Evolutionary conservation across 2,888 invertebrate genomes (phyloP).

Genomic region (Balanococcus diminutus): DNA sequence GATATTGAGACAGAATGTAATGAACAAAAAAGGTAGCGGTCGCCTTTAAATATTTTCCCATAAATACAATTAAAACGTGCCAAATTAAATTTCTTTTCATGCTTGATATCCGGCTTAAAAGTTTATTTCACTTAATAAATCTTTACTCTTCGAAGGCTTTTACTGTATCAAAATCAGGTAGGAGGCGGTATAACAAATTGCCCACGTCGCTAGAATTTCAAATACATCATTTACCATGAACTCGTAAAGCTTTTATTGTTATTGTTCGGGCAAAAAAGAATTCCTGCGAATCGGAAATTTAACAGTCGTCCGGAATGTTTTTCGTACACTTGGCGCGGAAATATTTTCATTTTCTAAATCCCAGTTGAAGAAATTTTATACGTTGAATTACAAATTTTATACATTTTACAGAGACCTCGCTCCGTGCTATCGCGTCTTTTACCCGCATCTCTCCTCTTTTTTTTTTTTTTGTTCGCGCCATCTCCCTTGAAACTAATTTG

Average conservation of each 20-base stretch:
- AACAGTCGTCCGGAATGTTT: conserved; percentile 44
- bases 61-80: conserved; percentile 30
- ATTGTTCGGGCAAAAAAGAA: conserved; percentile 33
- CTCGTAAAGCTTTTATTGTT: conserved; percentile 53
- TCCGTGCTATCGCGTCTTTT: not conserved
- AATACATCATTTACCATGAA: conserved; percentile 52
- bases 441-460: not conserved
- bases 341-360: conserved; percentile 51
- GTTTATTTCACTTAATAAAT: conserved; percentile 47
- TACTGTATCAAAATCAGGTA: conserved; percentile 47
- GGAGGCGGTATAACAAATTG: conserved; percentile 46
- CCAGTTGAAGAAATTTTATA: conserved; percentile 44
- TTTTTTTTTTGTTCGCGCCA: no score
- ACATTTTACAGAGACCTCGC: not conserved
- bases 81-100: conserved; percentile 17
- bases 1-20: not conserved
- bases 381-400: conserved; percentile 48
- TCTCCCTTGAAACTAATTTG: not conserved
- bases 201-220: conserved; percentile 51
- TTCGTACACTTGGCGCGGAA: not conserved
- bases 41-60: conserved; percentile 22
- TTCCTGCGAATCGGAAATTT: conserved; percentile 49
- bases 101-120: conserved; percentile 25
- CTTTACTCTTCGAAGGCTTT: conserved; percentile 32
- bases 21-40: not conserved